A percentile compares a stretch with the other conserved stretches of the same genome.
phyloP scores from a whole-genome alignment of 2,113 vertebrate species.

The Macrotus californicus region DNA sequence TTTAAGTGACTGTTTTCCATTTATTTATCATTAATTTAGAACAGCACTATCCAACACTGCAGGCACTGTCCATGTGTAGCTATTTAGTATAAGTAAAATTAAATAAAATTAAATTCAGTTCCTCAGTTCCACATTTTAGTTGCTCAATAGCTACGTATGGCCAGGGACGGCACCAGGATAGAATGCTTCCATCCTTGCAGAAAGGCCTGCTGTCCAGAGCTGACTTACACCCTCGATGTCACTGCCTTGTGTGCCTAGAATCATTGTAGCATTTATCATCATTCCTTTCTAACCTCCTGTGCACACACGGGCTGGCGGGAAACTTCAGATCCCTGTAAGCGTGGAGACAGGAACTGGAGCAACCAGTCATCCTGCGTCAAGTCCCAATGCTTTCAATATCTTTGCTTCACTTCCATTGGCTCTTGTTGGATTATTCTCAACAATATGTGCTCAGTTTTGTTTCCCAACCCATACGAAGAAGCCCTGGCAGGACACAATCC shows the following conservation, averaged over 20 bases:
- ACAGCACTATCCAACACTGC: neutral
- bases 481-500: neutral
- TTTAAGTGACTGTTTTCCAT: neutral
- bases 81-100: neutral
- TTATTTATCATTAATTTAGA: neutral
- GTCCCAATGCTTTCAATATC: neutral
- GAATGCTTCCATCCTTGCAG: neutral
- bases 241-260: neutral
- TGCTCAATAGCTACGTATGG: neutral
- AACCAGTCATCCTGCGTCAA: neutral
- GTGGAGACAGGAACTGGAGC: neutral
- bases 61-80: neutral
- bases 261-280: neutral
- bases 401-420: neutral
- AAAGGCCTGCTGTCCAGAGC: neutral
- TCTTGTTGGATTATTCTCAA: neutral
- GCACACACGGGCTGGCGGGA: neutral
- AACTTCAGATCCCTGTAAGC: neutral
- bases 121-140: neutral
- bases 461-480: neutral
- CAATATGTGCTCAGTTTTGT: neutral
- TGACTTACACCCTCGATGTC: neutral
- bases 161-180: neutral
- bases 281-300: neutral
- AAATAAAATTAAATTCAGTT: conserved; percentile 6